phyloP scores from a whole-genome alignment of 2,797 vertebrate genomes.

The Bufotes viridis region DNA sequence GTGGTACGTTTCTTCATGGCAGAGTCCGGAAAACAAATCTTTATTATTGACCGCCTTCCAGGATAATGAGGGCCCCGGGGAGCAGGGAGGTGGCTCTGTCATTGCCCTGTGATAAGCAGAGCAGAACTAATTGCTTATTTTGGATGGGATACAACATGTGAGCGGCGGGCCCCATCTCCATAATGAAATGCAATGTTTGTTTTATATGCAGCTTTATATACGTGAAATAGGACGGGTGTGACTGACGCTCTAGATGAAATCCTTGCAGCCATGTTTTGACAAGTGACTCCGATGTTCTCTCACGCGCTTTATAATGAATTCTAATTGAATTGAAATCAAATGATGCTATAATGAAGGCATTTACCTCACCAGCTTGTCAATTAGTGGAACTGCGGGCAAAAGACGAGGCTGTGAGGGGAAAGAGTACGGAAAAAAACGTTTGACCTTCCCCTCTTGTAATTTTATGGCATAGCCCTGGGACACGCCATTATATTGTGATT shows the following conservation, averaged over 20 bases:
- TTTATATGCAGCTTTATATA: background rate
- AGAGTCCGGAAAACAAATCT: conserved; percentile 1
- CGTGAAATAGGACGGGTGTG: background rate
- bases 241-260: conserved; percentile 13
- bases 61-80: conserved; percentile 37
- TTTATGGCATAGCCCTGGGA: too few species aligned
- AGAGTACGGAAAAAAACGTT: background rate
- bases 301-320: background rate
- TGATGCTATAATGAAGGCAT: conserved; percentile 14
- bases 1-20: conserved; percentile 4
- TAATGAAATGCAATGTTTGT: conserved; percentile 40
- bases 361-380: conserved; percentile 20
- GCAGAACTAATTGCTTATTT: conserved; percentile 38
- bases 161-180: background rate
- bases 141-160: background rate
- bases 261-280: conserved; percentile 32
- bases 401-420: background rate
- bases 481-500: too few species aligned
- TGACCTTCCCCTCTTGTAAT: background rate
- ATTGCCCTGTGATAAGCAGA: conserved; percentile 32
- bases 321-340: conserved; percentile 12
- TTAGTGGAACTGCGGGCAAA: background rate
- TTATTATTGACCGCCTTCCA: background rate
- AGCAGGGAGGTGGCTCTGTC: background rate
- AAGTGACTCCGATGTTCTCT: conserved; percentile 25